Percentiles rank a stretch among this genome's conserved stretches.
phyloP scores from a whole-genome alignment of 2,888 invertebrate genomes.

The Phengaris arion region DNA sequence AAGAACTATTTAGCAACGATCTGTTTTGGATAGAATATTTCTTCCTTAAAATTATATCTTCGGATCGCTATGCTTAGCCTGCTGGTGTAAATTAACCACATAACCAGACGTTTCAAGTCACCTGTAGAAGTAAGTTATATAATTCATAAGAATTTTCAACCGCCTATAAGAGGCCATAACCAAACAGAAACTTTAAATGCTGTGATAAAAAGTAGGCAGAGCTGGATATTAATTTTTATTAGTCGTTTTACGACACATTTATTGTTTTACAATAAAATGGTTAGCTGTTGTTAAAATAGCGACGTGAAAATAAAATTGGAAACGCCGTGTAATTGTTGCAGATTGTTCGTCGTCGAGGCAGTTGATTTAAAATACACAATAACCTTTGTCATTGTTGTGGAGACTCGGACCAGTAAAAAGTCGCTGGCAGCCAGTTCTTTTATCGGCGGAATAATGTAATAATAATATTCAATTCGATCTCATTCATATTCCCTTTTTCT shows the following conservation, averaged over 20 bases:
- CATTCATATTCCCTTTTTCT: conserved; percentile 74
- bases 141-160: neutral
- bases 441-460: conserved; percentile 73
- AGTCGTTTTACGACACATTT: no score
- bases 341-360: conserved; percentile 47
- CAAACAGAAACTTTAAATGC: neutral
- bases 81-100: neutral
- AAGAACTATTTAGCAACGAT: no score
- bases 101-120: neutral
- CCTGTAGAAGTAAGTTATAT: neutral
- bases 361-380: conserved; percentile 65
- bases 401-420: conserved; percentile 67
- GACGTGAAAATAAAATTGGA: conserved; percentile 13
- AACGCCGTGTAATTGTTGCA: conserved; percentile 21
- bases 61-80: no score
- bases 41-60: no score
- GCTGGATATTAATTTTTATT: neutral
- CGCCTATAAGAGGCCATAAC: neutral
- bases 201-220: neutral
- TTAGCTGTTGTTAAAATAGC: neutral
- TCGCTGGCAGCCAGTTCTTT: conserved; percentile 74
- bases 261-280: neutral
- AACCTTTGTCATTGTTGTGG: conserved; percentile 74
- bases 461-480: conserved; percentile 72
- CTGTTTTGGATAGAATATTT: no score